Evolutionary conservation across 2,888 invertebrate genomes (phyloP), one percentile per base, ranked within the genome.

Genomic region (Drosophila flavopinicola): DNA sequence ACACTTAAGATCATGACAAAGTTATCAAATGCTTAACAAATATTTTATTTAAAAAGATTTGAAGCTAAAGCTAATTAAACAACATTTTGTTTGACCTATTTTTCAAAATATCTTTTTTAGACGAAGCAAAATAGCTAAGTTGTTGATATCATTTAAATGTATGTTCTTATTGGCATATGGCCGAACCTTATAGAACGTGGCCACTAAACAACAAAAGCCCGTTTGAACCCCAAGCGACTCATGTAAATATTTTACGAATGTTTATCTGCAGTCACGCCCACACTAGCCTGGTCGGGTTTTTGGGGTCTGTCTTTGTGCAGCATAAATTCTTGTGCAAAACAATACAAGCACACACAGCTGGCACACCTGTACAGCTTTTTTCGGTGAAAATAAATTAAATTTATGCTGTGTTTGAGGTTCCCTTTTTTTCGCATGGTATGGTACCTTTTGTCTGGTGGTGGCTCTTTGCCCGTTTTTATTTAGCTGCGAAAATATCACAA

Each of bases 361-460:
- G 44, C 57, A 56, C 66, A 75, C 75, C 71, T 75, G 71, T 24
- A 58, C 49, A n/a, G n/a, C 39, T 45, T 37, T 64, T 47, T 52
- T 59, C 64, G 54, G 35, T 64, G 73, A 60, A 82, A 84, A 80
- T 80, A 84, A 80, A 80, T 80, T 75, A 80, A 75, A 80, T 84
- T 84, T 84, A 80, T 80, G 73, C 80, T 61, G 80, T 66, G 77
- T 78, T 79, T 59, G 65, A 60, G 63, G 68, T 41, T n/a, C n/a
- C n/a, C n/a, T n/a, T 56, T 52, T 67, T 57, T 44, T 33, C n/a
- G n/a, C n/a, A n/a, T 29, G 37, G 37, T 30, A 20, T 30, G 48
- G 15, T 53, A 24, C 61, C 58, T 56, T 57, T 45, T 56, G 63
- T 37, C 41, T 51, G 45, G 11, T 35, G 32, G 17, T 35, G 53